phyloP scores from a whole-genome alignment of 2,113 vertebrate genomes.

The Pituophis catenifer region DNA sequence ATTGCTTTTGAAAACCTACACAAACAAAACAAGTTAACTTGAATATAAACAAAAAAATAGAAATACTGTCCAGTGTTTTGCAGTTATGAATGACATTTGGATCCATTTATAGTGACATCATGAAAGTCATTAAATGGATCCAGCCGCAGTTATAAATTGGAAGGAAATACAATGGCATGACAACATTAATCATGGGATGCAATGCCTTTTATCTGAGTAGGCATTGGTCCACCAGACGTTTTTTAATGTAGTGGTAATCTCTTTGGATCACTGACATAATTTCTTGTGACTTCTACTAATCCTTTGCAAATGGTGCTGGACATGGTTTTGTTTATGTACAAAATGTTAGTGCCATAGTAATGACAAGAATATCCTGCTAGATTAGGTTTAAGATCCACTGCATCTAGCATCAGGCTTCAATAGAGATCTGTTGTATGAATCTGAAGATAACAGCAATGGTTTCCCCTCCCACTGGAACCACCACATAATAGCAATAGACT shows the following conservation, averaged over 20 bases:
- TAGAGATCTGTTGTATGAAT: background rate
- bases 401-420: background rate
- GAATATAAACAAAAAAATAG: background rate
- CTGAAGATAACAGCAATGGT: background rate
- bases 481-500: background rate
- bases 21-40: background rate
- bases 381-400: background rate
- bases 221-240: background rate
- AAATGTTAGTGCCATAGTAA: background rate
- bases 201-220: background rate
- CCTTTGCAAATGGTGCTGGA: background rate
- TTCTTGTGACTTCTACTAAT: background rate
- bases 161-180: background rate
- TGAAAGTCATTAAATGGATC: background rate
- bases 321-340: background rate
- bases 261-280: background rate
- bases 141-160: background rate
- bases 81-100: background rate
- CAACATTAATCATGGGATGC: background rate
- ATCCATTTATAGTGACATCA: background rate
- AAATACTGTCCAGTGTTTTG: background rate
- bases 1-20: background rate
- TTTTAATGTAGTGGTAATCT: background rate
- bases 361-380: background rate
- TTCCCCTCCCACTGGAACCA: too few relatives aligned